phyloP scores from a whole-genome alignment of 1,140 invertebrate species.

The Dolichoris vasculosae region DNA sequence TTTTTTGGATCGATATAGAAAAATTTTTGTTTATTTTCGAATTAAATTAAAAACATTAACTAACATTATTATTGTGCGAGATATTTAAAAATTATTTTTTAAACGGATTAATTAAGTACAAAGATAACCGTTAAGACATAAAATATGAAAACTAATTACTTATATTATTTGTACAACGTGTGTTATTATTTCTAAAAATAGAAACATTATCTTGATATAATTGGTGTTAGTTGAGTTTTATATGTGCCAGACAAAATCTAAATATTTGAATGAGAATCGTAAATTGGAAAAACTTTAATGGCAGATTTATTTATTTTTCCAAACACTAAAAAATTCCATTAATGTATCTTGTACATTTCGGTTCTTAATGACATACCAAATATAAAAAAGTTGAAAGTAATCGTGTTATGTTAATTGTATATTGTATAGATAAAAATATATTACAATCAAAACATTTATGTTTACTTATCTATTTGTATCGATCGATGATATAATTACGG shows the following conservation, averaged over 20 bases:
- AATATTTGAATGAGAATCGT: background rate
- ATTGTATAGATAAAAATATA: no score
- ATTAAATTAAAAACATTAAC: no score
- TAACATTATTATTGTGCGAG: no score
- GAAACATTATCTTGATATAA: background rate
- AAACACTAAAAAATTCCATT: background rate
- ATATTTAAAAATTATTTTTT: no score
- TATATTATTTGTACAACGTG: background rate
- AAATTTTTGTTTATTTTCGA: no score
- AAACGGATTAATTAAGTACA: no score
- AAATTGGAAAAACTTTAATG: background rate
- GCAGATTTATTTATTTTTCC: background rate
- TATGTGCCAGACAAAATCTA: background rate
- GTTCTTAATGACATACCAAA: background rate
- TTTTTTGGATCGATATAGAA: no score
- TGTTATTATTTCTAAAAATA: slow-evolving; percentile 4
- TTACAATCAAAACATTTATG: no score
- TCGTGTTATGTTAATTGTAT: no score
- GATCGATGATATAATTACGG: background rate
- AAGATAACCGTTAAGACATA: no score
- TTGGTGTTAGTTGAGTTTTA: background rate
- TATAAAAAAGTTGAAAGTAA: background rate
- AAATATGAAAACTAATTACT: background rate
- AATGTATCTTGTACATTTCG: background rate
- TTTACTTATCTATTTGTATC: background rate